Conservation (phyloP, 2,888 invertebrate genomes). For the Watsonalla cultraria region DNA sequence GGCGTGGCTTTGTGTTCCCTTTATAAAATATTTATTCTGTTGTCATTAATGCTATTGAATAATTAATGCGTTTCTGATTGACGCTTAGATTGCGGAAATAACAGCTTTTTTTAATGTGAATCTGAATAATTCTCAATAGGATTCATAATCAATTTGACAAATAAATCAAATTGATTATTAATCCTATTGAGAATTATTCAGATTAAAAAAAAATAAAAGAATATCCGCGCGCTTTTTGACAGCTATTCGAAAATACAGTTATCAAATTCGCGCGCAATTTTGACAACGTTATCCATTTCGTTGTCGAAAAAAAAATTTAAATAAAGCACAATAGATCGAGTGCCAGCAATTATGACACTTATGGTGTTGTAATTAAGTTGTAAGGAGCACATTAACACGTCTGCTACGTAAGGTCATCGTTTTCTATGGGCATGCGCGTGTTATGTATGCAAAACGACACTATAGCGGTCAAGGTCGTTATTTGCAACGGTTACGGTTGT, state of each 20-base stretch:
- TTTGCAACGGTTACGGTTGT: background rate
- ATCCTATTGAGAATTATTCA: too few relatives aligned
- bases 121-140: too few relatives aligned
- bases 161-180: too few relatives aligned
- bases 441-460: conserved; percentile 6
- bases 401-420: conserved; percentile 1
- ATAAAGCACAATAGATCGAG: background rate
- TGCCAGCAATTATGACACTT: background rate
- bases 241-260: too few relatives aligned
- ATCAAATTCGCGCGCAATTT: background rate
- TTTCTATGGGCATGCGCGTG: conserved; percentile 11
- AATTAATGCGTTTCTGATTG: too few relatives aligned
- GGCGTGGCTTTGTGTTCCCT: background rate
- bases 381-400: conserved; percentile 2
- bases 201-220: too few relatives aligned
- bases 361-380: conserved; percentile 3
- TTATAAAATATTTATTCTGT: background rate
- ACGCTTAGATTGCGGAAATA: background rate
- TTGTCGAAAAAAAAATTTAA: too few relatives aligned
- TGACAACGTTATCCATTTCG: background rate
- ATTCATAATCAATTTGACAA: too few relatives aligned
- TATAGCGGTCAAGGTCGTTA: conserved; percentile 8
- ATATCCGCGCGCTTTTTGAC: too few relatives aligned
- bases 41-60: background rate
- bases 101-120: background rate